Evolutionary conservation across 2,113 vertebrate genomes (phyloP), one percentile per base, ranked within the genome.

Genomic region (Dunckerocampus dactyliophorus): DNA sequence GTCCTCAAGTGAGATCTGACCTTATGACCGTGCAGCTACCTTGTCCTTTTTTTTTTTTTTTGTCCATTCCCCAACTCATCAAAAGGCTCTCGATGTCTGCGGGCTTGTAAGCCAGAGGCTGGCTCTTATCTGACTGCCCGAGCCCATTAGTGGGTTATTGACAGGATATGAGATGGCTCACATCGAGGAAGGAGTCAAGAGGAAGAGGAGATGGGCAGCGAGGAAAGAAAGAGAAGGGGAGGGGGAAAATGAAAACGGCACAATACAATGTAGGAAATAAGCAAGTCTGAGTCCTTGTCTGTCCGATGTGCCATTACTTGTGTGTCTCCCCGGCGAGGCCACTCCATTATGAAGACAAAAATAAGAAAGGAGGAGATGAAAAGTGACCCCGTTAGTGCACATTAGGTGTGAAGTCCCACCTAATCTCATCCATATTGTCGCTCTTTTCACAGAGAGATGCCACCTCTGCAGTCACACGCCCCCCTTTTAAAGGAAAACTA

Each of bases 61-160:
- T 14, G 2, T 28, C 21, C 37, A 56, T 42, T 56, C 47, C 59
- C 28, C 74, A 37, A 50, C 66, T 74, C 71, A 69, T 82, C 79
- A 80, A 68, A 72, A 34, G 24, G 17, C 55, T 67, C 59, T 37
- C 59, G 55, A 60, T 80, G 70, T 77, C 60, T 69, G 46, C 66
- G 54, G 48, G 20, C 68, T 58, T 57, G 43, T 69, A 70, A 71
- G 74, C 50, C 70, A 73, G 70, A 72, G 56, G 61, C 67, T 71
- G 58, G 60, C 60, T 77, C 83, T 85, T 86, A 85, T 88, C 80
- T 87, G 60, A 59, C 82, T 71, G 58, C 72, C 75, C 55, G 6
- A 82, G 67, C 70, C 86, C 64, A 88, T 89, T 89, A 88, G 82
- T 74, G 72, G 71, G 75, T 85, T 89, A 86, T 88, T 88, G 88